Conservation (phyloP, 2,797 vertebrate genomes). For the Enteromius mattozi region DNA sequence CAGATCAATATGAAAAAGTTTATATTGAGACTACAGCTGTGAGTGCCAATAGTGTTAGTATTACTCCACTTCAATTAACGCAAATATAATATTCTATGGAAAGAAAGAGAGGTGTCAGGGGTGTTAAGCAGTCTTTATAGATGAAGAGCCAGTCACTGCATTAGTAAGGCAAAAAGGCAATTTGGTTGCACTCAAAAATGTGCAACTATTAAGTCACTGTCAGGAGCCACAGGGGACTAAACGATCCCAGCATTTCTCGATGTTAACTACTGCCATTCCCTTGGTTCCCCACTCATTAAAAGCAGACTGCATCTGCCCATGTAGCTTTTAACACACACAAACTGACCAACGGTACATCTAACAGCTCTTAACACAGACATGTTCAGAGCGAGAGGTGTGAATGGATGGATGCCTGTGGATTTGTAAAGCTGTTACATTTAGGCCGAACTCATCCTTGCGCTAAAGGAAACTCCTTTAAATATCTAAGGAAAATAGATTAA, state of each 20-base stretch:
- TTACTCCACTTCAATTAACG: neutral
- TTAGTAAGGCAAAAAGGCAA: slow-evolving; percentile 70
- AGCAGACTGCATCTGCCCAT: slow-evolving; percentile 78
- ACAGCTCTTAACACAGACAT: slow-evolving; percentile 61
- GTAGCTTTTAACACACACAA: slow-evolving; percentile 78
- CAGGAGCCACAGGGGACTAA: slow-evolving; percentile 79
- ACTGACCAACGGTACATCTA: slow-evolving; percentile 58
- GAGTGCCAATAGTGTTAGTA: neutral
- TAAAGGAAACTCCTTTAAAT: slow-evolving; percentile 69
- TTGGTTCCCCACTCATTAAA: slow-evolving; percentile 82
- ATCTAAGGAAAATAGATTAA: slow-evolving; percentile 50
- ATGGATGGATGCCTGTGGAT: slow-evolving; percentile 70
- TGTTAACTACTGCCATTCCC: slow-evolving; percentile 82
- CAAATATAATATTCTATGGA: neutral
- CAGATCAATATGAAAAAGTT: neutral
- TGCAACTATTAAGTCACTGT: slow-evolving; percentile 77
- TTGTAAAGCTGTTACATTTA: slow-evolving; percentile 68
- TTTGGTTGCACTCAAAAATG: slow-evolving; percentile 83
- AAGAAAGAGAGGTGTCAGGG: slow-evolving; percentile 39
- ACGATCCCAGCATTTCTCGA: slow-evolving; percentile 80
- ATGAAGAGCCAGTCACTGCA: slow-evolving; percentile 45
- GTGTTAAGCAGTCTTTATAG: slow-evolving; percentile 40
- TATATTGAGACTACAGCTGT: neutral
- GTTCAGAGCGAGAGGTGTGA: slow-evolving; percentile 72
- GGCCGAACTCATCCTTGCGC: slow-evolving; percentile 69